phyloP scores from a whole-genome alignment of 2,113 vertebrate genomes.

The Dipodomys merriami region DNA sequence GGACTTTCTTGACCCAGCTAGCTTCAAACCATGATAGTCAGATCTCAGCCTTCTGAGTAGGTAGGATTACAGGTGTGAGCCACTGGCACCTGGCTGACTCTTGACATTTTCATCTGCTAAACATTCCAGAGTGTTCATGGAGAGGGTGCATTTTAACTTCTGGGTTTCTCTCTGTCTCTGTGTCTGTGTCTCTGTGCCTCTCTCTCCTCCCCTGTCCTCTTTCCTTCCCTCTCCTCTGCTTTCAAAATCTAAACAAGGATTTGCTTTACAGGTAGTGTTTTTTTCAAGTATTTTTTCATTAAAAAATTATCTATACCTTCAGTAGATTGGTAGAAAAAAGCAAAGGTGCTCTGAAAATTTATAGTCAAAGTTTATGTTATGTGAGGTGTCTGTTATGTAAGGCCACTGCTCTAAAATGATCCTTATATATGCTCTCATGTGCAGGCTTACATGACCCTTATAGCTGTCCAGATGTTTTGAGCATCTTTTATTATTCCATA shows the following conservation, averaged over 20 bases:
- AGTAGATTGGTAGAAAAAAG: constrained; percentile 18
- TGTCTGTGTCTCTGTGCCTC: background rate
- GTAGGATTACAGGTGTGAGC: too few relatives aligned
- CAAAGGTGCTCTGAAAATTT: constrained; percentile 34
- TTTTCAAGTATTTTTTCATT: constrained; percentile 57
- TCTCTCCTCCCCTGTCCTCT: too few relatives aligned
- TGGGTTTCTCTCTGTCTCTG: background rate
- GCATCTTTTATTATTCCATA: background rate
- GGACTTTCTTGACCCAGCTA: too few relatives aligned
- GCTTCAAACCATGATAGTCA: too few relatives aligned
- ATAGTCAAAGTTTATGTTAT: background rate
- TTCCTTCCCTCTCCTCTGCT: too few relatives aligned
- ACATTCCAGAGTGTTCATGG: constrained; percentile 31
- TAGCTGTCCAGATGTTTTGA: background rate
- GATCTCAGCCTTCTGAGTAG: too few relatives aligned
- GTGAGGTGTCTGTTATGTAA: background rate
- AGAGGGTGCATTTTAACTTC: background rate
- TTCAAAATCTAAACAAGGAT: constrained; percentile 28
- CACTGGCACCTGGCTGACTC: too few relatives aligned
- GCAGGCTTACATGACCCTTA: background rate
- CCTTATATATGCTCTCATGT: background rate
- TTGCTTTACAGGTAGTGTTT: constrained; percentile 34
- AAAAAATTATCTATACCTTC: background rate
- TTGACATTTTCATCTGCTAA: background rate
- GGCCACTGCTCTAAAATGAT: background rate